phyloP scores from a whole-genome alignment of 2,888 invertebrate genomes.

The Crocallis elinguaria region DNA sequence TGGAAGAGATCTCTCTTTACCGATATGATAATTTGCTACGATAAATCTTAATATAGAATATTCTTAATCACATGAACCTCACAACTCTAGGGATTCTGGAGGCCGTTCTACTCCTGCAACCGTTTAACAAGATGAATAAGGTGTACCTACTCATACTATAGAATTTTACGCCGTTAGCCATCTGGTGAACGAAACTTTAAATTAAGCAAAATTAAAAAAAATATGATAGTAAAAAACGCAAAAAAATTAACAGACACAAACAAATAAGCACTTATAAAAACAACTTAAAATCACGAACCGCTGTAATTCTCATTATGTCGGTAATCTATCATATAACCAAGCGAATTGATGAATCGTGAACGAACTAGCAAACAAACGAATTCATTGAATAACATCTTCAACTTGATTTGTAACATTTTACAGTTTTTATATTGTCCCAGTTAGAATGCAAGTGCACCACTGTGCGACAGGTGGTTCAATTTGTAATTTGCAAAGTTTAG shows the following conservation, averaged over 20 bases:
- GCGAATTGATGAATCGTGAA: slow-evolving; percentile 8
- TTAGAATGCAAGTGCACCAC: neutral
- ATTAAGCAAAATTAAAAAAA: neutral
- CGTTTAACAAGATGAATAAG: too few relatives aligned
- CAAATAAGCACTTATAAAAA: neutral
- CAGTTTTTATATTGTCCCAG: neutral
- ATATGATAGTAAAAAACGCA: neutral
- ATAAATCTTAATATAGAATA: too few relatives aligned
- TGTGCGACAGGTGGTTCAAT: slow-evolving; percentile 15
- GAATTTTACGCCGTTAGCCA: too few relatives aligned
- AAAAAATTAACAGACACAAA: neutral
- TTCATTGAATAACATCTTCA: neutral
- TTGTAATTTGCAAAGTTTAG: neutral
- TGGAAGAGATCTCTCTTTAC: too few relatives aligned
- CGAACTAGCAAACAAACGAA: slow-evolving; percentile 1
- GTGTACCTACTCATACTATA: too few relatives aligned
- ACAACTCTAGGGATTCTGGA: too few relatives aligned
- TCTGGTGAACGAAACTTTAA: too few relatives aligned
- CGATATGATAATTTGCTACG: too few relatives aligned
- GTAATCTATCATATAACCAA: slow-evolving; percentile 6
- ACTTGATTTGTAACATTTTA: neutral
- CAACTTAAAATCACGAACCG: neutral
- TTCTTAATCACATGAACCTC: too few relatives aligned
- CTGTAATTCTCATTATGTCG: neutral
- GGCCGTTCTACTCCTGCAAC: too few relatives aligned